These are phyloP conservation scores for Carabus problematicus DNA, from an alignment of 2,888 invertebrate species.

Conservation along the genomic window DNA sequence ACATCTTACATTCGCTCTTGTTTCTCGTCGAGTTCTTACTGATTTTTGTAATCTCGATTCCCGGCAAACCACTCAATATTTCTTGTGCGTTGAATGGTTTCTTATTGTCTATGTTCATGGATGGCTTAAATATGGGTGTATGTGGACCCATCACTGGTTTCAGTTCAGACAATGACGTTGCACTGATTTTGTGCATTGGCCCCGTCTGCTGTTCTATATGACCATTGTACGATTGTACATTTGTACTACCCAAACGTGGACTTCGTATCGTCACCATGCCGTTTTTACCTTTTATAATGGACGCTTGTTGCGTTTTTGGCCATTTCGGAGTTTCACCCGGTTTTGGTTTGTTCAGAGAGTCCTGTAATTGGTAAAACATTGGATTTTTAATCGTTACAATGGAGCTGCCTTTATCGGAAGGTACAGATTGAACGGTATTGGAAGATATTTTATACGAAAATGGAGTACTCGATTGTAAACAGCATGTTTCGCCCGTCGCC, in stretches of 20 bases:
- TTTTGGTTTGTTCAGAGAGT: conserved; percentile 60
- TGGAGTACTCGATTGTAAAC: conserved; percentile 42
- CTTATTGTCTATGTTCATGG: conserved; percentile 20
- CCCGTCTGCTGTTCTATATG: conserved; percentile 19
- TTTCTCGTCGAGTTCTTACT: conserved; percentile 52
- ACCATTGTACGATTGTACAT: conserved; percentile 56
- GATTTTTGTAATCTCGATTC: conserved; percentile 59
- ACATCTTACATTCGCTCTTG: conserved; percentile 50
- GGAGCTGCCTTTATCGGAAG: conserved; percentile 51
- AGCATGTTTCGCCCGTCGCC: conserved; percentile 46
- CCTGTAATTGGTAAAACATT: conserved; percentile 68
- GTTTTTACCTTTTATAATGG: conserved; percentile 73
- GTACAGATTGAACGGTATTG: background rate
- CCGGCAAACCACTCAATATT: conserved; percentile 57
- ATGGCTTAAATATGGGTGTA: conserved; percentile 34
- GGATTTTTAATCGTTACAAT: conserved; percentile 83
- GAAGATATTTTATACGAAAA: conserved; percentile 27
- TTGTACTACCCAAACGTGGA: conserved; percentile 68
- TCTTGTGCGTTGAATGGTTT: conserved; percentile 55
- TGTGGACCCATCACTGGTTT: conserved; percentile 51
- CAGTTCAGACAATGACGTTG: conserved; percentile 50
- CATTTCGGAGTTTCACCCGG: conserved; percentile 53
- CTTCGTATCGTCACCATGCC: conserved; percentile 88
- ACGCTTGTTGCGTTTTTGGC: conserved; percentile 63
- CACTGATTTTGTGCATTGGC: conserved; percentile 30